Evolutionary conservation across 2,797 vertebrate genomes (phyloP), one percentile per base, ranked within the genome.

Genomic region (Bryconaethiops microstoma): DNA sequence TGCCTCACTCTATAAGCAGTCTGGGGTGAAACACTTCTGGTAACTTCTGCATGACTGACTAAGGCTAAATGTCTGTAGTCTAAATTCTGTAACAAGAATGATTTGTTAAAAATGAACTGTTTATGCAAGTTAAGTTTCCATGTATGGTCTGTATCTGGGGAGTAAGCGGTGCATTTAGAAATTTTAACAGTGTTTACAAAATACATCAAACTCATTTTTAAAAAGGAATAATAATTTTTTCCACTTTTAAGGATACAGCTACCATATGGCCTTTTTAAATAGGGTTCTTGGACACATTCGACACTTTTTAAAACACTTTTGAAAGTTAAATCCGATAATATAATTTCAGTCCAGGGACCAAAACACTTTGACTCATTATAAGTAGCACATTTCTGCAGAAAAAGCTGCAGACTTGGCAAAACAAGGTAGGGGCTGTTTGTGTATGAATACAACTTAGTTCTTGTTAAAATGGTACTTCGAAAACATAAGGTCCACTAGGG

Each of bases 381-480:
- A 48, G n/a, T n/a, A 12, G 19, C n/a, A 45, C 4, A 69, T n/a
- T 21, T 69, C 40, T 50, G 13, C 13, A 16, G 45, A 48, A 70
- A 70, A 70, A 23, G 48, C 42, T 29, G 77, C 64, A 72, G 64
- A 77, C 67, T 73, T 74, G 35, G 52, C 3, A 45, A 84, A 55
- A 5, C 8, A 55, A 77, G 70, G 67, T 0, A 40, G 60, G 69
- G 59, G 60, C 35, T 10, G 75, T 86, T 67, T 82, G 50, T 19
- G 39, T 14, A 64, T 64, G 79, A 59, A 72, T 48, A 55, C 55
- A 77, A 79, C 19, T 77, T 72, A 76, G 16, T 17, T 81, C 9
- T 42, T 73, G 40, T 77, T 79, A 65, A 76, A 81, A 73, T 82
- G 70, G 52, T 69, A 25, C 21, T 73, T 68, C 59, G 64, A 48